phyloP scores from a whole-genome alignment of 2,113 vertebrate genomes.

The Donacobius atricapilla region DNA sequence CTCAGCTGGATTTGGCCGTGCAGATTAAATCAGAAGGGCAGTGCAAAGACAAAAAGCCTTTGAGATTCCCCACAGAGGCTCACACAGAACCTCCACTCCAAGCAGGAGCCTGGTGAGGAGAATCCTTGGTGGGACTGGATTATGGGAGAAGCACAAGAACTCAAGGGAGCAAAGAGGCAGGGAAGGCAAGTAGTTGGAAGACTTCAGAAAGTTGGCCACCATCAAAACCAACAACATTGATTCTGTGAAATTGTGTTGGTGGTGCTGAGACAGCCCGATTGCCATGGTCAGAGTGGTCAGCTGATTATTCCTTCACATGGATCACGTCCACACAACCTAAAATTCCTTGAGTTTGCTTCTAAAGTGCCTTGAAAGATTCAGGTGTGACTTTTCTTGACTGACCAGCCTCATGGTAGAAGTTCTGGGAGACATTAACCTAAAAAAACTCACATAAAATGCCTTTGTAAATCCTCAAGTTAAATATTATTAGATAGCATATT shows the following conservation, averaged over 20 bases:
- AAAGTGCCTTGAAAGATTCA: background rate
- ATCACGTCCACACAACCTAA: background rate
- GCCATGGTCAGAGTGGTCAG: background rate
- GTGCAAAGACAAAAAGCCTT: background rate
- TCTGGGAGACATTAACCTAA: background rate
- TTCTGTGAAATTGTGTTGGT: background rate
- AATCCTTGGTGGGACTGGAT: background rate
- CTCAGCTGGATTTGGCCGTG: background rate
- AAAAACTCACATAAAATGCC: background rate
- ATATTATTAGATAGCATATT: background rate
- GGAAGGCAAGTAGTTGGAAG: background rate
- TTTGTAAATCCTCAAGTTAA: background rate
- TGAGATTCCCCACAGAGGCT: background rate
- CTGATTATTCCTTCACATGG: background rate
- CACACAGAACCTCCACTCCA: background rate
- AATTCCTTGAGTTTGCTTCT: background rate
- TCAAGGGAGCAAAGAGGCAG: background rate
- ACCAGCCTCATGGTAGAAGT: background rate
- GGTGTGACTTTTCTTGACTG: background rate
- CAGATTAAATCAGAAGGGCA: background rate
- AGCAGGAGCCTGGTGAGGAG: background rate
- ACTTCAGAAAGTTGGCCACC: background rate
- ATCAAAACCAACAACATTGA: background rate
- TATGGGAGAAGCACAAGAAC: background rate
- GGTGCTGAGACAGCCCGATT: background rate